Base-by-base conservation (phyloP, 2,888 invertebrate genomes). In the Nomada fucata region DNA sequence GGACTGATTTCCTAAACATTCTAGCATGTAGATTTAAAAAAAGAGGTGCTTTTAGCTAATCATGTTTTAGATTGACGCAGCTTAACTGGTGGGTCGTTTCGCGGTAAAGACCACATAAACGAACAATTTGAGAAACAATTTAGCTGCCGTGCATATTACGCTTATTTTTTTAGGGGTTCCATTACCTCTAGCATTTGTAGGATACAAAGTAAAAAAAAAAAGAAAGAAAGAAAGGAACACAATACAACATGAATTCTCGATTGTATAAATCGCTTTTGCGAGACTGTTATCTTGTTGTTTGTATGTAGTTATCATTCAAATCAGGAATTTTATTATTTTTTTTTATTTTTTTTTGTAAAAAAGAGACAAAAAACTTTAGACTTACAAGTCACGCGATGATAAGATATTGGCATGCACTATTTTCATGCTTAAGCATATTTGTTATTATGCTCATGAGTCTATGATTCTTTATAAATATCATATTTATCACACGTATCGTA, bases 31-130 rank as follows among this genome's bases (percentile, higher is more conserved):
- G 85, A 76, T 89, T 86, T 80, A 84, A 85, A 36, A 36, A 36
- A 87, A 82, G 86, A 86, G 91, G 91, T 91, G 92, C 91, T 92
- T 91, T 90, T 90, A 91, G 89, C 90, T 91, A 87, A 90, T 89
- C 91, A 87, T 88, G 88, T 90, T 89, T 89, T 89, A 90, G 88
- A 88, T 85, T 90, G 90, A 77, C 73, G 85, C 84, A 87, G 84
- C 83, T 89, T 68, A 72, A 79, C 65, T 61, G 57, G 55, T 42
- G 65, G 55, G 63, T 77, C 57, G 26, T 82, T 69, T 73, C 52
- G 61, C 50, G 61, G n/a, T 63, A 76, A 65, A 76, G 55, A 63
- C 47, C 55, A 77, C 11, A 57, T 57, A 47, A 72, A 82, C 42
- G 60, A 79, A 63, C 72, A 76, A 76, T 84, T 86, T 82, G 77